Base-by-base conservation (phyloP, 2,113 vertebrate species). In the Boulengeromyrus knoepffleri region DNA sequence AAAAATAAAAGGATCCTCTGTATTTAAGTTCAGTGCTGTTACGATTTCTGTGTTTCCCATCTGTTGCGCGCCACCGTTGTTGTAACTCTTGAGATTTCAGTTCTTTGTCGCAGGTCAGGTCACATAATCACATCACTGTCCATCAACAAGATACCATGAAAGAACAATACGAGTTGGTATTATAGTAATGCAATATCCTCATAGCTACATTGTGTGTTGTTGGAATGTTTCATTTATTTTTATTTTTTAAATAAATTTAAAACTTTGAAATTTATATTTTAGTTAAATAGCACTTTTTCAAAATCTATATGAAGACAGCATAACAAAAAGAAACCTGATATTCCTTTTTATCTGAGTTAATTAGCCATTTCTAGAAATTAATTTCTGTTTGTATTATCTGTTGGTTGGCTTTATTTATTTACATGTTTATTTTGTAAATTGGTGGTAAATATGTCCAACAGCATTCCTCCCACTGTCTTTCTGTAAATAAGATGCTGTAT, bases 401-500 rank as follows among this genome's bases (percentile, higher is more conserved):
- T 85, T 52, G 15, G 27, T 88, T 56, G n/a, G 53, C 62, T 56
- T 88, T 24, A 58, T 88, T 62, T 62, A 42, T 88, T 62, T 88
- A 42, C 47, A 24, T 88, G 85, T 88, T 87, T 89, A 91, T 66
- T 96, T 96, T 95, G 96, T 97, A 97, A 95, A 95, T 97, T 95
- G 56, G 97, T 97, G 97, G 97, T 96, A 95, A 96, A 98, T 97
- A 97, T 96, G 97, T 97, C 96, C 97, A 97, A 42, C 49, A 84
- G 95, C 97, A 97, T 94, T 97, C 96, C 95, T 97, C 97, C 97
- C 97, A 96, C 96, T 95, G 96, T 97, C 97, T 94, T 96, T 98
- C 98, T 99, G 96, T 99, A 98, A 97, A 99, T 97, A 96, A 93
- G 92, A 97, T 96, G 97, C 96, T 98, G 97, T 98, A 98, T 97